Evolutionary conservation across 2,888 invertebrate genomes (phyloP), one percentile per base, ranked within the genome.

Genomic region (Torymus tubicola): DNA sequence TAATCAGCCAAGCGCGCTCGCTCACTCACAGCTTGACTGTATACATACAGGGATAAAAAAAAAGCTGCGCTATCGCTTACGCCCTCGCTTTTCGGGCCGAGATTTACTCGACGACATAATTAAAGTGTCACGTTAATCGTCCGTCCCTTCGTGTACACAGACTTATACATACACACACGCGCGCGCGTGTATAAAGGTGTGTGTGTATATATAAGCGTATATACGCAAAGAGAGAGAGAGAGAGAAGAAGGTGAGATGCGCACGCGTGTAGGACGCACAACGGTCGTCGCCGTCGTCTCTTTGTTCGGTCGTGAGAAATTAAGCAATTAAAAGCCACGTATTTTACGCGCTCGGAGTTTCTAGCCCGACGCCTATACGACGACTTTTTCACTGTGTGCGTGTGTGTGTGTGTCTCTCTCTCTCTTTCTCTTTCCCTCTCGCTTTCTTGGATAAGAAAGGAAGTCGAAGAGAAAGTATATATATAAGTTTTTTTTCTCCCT

Each of bases 41-140:
- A 5, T 8, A 8, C 42, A 5, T 8, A 8, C 42, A 8, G 42
- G 42, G 42, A 42, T 63, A 82, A 82, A 83, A 78, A 83, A 78
- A 77, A 74, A n/a, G 58, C 52, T 69, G 53, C 69, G 24, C 13
- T 55, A 24, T 16, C 75, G 78, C 81, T 82, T 78, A 81, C 24
- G 42, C 72, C 60, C 68, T 57, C 5, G 69, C 81, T 82, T 81
- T 83, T 82, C 83, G 78, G 82, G 0, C 42, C 42, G 84, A 88
- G 87, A 89, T 89, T 89, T 89, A 87, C 87, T 84, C 87, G 83
- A 81, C 85, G 84, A 87, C 86, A 89, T 90, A 89, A 90, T 90
- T 90, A 90, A 90, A 90, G 87, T 89, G 90, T 90, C 90, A 89
- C 87, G 89, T 88, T 88, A 88, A 89, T 87, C 87, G 86, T 58